A percentile compares a stretch with the other conserved stretches of the same genome.
Evolutionary conservation across 2,888 invertebrate species (phyloP).

Genomic region (Ditylenchus weischeri): DNA sequence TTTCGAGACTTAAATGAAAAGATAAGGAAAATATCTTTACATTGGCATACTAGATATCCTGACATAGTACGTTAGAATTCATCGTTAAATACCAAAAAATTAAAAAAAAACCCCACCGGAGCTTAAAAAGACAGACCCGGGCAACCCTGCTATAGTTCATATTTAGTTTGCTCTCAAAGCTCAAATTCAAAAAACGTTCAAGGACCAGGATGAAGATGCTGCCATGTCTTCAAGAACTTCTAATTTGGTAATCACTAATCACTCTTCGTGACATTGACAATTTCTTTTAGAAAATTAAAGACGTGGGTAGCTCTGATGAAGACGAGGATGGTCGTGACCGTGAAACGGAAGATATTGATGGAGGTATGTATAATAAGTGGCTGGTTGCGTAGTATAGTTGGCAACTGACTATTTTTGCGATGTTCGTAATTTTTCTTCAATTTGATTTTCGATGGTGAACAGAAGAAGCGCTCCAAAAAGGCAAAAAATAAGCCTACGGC

Average conservation of each 20-base stretch:
- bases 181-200: conserved; percentile 60
- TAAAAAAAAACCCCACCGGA: too few relatives aligned
- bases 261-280: neutral
- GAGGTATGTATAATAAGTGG: neutral
- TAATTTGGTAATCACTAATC: conserved; percentile 21
- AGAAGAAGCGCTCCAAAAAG: conserved; percentile 13
- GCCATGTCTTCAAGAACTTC: conserved; percentile 26
- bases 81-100: too few relatives aligned
- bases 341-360: conserved; percentile 24
- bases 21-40: too few relatives aligned
- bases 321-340: conserved; percentile 15
- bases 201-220: conserved; percentile 60
- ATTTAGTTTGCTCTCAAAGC: conserved; percentile 68
- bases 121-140: too few relatives aligned
- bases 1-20: too few relatives aligned
- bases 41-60: too few relatives aligned
- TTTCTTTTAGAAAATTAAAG: conserved; percentile 53
- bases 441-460: too few relatives aligned
- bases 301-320: conserved; percentile 38
- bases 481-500: conserved; percentile 39
- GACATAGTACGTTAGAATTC: too few relatives aligned
- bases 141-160: too few relatives aligned
- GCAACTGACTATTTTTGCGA: too few relatives aligned
- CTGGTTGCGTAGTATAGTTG: too few relatives aligned
- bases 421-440: too few relatives aligned